Evolutionary conservation across 1,140 invertebrate species (phyloP), one percentile per base, ranked within the genome.

Genomic region (Paralvinella palmiformis): DNA sequence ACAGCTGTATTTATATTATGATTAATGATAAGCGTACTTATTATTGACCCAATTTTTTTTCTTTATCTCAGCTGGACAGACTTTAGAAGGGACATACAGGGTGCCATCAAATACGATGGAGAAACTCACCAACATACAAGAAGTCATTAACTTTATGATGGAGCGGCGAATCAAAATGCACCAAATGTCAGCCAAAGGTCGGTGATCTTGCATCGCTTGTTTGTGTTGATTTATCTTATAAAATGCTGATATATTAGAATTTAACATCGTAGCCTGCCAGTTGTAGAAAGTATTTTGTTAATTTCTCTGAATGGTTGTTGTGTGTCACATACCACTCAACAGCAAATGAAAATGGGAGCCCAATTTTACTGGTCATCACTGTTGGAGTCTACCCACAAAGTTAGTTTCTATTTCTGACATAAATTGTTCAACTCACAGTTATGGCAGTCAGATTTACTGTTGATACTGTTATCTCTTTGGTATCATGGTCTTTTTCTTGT

Each of bases 101-200:
- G 71, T 71, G 31, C 78, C 75, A 0, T 71, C 75, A 20, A 68
- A 67, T 20, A 32, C 62, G 7, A 65, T 69, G 32, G 75, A 75
- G 52, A 81, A 77, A 77, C 71, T 72, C 36, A 76, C 82, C 53
- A 83, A 83, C 67, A 68, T 83, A 17, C 79, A 82, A 27, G 68
- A 69, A 33, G 74, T 82, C n/a, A 68, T 83, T 52, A 72, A 75
- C 60, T 80, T 78, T 58, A 76, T 80, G 77, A 59, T 62, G 15
- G 29, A 55, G 10, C 70, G 72, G 37, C 63, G 68, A 35, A 75
- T 79, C 13, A 70, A 71, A 33, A 76, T 77, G 75, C 75, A 79
- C 62, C 74, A 74, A 24, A 76, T 71, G 13, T 71, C 63, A 10
- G 66, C 75, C n/a, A 73, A 69, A 72, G 77, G 73, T 75, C 20